A percentile compares a stretch with the other conserved stretches of the same genome.
Evolutionary conservation across 2,797 vertebrate species (phyloP).

Genomic region (Spondyliosoma cantharus): DNA sequence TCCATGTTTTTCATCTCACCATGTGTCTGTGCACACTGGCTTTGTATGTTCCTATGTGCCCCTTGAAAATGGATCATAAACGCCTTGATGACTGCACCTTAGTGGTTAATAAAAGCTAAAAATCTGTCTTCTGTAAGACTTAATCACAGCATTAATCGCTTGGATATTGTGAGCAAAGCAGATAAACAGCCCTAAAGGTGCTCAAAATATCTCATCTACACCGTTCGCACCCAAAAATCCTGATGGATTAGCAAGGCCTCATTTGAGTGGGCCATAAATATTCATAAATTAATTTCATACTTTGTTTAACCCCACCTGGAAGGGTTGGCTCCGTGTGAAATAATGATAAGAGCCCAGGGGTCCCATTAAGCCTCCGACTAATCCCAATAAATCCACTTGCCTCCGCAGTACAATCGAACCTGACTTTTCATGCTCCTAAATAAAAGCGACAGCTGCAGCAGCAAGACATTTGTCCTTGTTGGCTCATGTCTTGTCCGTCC

Average conservation of each 20-base stretch:
- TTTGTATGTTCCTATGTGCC: neutral
- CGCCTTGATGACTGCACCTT: constrained; percentile 26
- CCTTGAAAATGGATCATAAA: constrained; percentile 27
- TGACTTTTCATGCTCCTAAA: constrained; percentile 50
- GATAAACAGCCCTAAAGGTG: constrained; percentile 55
- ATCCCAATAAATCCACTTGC: constrained; percentile 67
- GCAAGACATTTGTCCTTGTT: constrained; percentile 49
- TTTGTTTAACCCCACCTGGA: constrained; percentile 71
- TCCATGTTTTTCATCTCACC: neutral
- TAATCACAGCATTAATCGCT: constrained; percentile 61
- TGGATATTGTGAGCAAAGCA: constrained; percentile 51
- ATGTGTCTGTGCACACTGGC: neutral
- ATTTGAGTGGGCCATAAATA: constrained; percentile 64
- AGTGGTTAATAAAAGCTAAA: constrained; percentile 48
- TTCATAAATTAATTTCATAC: constrained; percentile 67
- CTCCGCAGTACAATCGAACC: constrained; percentile 31
- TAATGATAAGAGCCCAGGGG: constrained; percentile 65
- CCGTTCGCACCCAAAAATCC: constrained; percentile 34
- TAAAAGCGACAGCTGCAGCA: constrained; percentile 51
- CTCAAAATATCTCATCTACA: constrained; percentile 51
- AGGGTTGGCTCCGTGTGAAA: constrained; percentile 59
- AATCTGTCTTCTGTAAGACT: constrained; percentile 37
- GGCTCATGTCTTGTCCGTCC: constrained; percentile 38
- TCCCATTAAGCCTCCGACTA: constrained; percentile 68
- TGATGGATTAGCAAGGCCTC: constrained; percentile 56